Conservation (phyloP, 2,113 vertebrate species). For the Mastomys coucha region DNA sequence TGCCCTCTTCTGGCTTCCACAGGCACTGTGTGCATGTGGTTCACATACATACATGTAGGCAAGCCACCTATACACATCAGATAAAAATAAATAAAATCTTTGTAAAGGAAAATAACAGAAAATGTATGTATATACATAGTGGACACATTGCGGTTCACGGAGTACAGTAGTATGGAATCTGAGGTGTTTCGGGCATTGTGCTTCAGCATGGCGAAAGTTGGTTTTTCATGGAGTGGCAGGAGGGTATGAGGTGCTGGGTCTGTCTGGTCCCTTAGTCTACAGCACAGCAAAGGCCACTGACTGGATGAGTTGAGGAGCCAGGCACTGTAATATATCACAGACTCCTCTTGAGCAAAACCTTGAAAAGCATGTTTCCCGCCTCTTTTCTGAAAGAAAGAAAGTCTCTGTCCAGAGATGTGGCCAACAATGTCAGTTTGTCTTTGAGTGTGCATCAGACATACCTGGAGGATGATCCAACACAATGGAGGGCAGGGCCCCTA, state of each 20-base stretch:
- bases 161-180: not conserved
- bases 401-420: not conserved
- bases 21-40: not conserved
- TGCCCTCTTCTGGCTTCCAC: not conserved
- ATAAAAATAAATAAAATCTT: not conserved
- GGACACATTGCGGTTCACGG: not conserved
- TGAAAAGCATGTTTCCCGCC: not conserved
- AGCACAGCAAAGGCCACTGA: too few relatives aligned
- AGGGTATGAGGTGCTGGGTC: not conserved
- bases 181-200: not conserved
- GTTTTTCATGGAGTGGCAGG: too few relatives aligned
- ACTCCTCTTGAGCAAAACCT: not conserved
- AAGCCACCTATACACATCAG: not conserved
- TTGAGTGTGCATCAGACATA: fast-evolving
- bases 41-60: not conserved
- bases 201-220: not conserved
- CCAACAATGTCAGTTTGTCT: not conserved
- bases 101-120: not conserved
- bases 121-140: not conserved
- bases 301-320: not conserved
- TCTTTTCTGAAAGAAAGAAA: not conserved
- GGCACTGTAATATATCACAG: not conserved
- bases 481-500: not conserved
- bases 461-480: not conserved
- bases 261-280: not conserved